Base-by-base conservation (phyloP, 2,888 invertebrate genomes). In the Oxystoma pomonae region DNA sequence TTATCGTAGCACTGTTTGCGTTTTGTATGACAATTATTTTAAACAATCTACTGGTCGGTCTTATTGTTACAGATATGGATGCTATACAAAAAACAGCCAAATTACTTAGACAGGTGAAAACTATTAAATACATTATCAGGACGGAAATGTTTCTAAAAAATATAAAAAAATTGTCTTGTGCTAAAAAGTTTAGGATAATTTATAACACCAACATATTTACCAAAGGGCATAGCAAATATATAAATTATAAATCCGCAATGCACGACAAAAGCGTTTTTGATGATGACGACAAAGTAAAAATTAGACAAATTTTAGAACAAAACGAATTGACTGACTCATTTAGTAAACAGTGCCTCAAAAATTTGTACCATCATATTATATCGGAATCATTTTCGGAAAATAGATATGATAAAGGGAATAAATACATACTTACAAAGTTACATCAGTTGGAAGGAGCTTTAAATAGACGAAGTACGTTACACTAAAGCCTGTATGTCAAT, bases 21-120 rank as follows among this genome's bases (percentile, higher is more conserved):
- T 70, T 74, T 57, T 71, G 70, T 22, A 72, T 74, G 71, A 72
- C 72, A 7, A 72, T 74, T 16, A 73, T 74, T 64, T 60, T 74
- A 20, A 71, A 74, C 35, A 74, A 74, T 65, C 56, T 74, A 1
- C 60, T 74, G 35, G 71, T 74, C 1, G 73, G 72, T n/a, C 58
- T 74, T 52, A 71, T 73, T 5, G 73, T 73, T 5, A 69, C 73
- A 7, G 73, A 74, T 60, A 74, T 74, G 70, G 69, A 71, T 22
- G 65, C 69, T 2, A 68, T 74, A 51, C 68, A 72, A 21, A 68
- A 68, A 58, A 66, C 62, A 16, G 67, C 69, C 12, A 70, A 69
- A 55, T 51, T 71, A 1, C 67, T 70, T 19, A 69, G 72, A 20
- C 73, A 73, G 65, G 61, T 71, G 0, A 71, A 71, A 63, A 63